Evolutionary conservation across 2,113 vertebrate species (phyloP), one percentile per base, ranked within the genome.

Genomic region (Axis porcinus): DNA sequence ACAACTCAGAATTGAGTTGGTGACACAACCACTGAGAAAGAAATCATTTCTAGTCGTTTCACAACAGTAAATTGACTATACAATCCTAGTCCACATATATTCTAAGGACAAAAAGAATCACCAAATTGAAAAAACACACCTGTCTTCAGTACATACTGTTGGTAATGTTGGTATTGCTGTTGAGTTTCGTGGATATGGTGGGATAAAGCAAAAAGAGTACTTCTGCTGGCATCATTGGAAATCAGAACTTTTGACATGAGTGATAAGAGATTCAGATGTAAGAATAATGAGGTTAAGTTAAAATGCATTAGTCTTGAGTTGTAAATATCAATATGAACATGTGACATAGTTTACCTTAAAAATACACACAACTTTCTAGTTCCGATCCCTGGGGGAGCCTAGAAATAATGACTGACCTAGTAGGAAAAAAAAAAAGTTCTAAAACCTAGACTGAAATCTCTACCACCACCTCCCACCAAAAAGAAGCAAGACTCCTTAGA

Each of bases 1-100:
- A 27, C 50, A n/a, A n/a, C 13, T 76, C 17, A 55, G 16, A 83
- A 83, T 7, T 85, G 70, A 86, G 54, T 62, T 95, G 62, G 30
- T 88, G 86, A 93, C 19, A 96, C 28, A 91, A 96, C 10, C 74
- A 62, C 50, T 86, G 57, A 27, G 16, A 94, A 82, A 91, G 43
- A 90, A 96, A 70, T 25, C 88, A 88, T 78, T 96, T 91, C 88
- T 94, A 54, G 14, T 93, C n/a, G 14, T 70, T 92, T 70, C 55
- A 60, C 89, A 96, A 87, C 13, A 90, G 30, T 81, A 86, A 92
- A 70, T 74, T 85, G 28, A 89, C 40, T 84, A 92, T 17, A 67
- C 58, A 93, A 86, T 78, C 60, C 57, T 83, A 55, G n/a, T 89
- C 5, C 19, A 70, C 67, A 84, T 23, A 85, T 28, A 86, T 11